Evolutionary conservation across 2,888 invertebrate species (phyloP), one percentile per base, ranked within the genome.

Genomic region (Endomychus coccineus): DNA sequence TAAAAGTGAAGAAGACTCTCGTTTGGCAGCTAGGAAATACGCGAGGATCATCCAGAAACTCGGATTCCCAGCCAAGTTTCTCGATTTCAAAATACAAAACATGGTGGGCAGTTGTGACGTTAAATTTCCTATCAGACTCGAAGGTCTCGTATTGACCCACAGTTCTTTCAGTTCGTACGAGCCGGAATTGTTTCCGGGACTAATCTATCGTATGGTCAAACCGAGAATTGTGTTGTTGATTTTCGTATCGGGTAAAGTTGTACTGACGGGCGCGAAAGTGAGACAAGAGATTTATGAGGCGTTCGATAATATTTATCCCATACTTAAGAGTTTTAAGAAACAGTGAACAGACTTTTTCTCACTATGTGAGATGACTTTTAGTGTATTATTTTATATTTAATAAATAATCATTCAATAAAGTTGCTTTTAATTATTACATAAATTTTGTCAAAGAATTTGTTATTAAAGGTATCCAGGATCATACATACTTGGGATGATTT

Each of bases 21-120:
- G 83, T 45, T 64, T 86, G 30, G 87, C 86, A 10, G 85, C 86
- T 1, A 68, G 85, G 52, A 87, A 87, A 61, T 87, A 84, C 64
- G 85, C 85, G 7, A 67, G 85, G 50, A 86, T 86, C 54, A 81
- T 87, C 27, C 86, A 87, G 58, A 86, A 86, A 56, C 67, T 86
- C 9, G 84, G 83, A 19, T 86, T 86, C 64, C 71, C 75, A 3
- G 83, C 82, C 1, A 83, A 82, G 56, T 85, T 85, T 57, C 62
- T 80, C 35, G 83, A 84, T 55, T 86, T 87, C 60, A 83, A 84
- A 66, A 83, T 87, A 43, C 85, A 85, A 62, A 87, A 87, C 59
- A 86, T 87, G 82, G 85, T 89, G 4, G 87, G 85, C 9, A 85
- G 84, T 54, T 87, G 86, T 67, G 87, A 88, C 58, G 85, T 89